These are phyloP conservation scores for Psilopogon haemacephalus DNA, from an alignment of 2,113 vertebrate genomes.

Conservation along the genomic window DNA sequence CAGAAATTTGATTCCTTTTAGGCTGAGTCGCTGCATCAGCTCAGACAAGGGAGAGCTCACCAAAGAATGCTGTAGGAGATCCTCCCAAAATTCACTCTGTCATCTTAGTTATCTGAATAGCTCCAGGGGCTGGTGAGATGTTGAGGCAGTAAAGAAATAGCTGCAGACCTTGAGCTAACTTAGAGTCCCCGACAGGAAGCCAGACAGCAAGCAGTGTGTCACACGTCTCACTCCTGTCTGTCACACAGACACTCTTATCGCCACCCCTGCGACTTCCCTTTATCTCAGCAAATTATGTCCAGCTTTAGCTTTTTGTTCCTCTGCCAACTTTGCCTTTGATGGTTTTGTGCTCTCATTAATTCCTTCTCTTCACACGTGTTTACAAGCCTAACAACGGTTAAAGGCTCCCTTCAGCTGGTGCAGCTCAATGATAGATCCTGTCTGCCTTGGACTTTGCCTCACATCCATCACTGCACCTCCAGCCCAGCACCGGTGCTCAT, in stretches of 20 bases:
- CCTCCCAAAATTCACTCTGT: background rate
- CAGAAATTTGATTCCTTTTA: background rate
- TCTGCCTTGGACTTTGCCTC: background rate
- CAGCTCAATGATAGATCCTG: background rate
- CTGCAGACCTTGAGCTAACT: background rate
- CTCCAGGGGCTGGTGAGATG: background rate
- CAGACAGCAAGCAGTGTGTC: background rate
- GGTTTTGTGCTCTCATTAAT: background rate
- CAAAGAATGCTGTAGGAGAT: background rate
- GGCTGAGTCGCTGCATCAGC: background rate
- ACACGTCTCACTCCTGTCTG: background rate
- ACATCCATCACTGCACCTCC: background rate
- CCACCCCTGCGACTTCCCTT: background rate
- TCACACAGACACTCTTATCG: background rate
- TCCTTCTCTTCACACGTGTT: background rate
- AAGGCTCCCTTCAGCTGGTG: background rate
- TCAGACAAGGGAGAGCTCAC: background rate
- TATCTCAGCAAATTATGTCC: background rate
- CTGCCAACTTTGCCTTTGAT: background rate
- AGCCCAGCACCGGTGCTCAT: background rate
- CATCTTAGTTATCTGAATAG: background rate
- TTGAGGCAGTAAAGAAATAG: background rate
- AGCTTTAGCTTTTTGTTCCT: background rate
- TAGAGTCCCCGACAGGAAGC: fast-evolving
- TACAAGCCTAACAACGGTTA: background rate